Conservation (phyloP, 2,888 invertebrate species). For the Alloplasta piceator region DNA sequence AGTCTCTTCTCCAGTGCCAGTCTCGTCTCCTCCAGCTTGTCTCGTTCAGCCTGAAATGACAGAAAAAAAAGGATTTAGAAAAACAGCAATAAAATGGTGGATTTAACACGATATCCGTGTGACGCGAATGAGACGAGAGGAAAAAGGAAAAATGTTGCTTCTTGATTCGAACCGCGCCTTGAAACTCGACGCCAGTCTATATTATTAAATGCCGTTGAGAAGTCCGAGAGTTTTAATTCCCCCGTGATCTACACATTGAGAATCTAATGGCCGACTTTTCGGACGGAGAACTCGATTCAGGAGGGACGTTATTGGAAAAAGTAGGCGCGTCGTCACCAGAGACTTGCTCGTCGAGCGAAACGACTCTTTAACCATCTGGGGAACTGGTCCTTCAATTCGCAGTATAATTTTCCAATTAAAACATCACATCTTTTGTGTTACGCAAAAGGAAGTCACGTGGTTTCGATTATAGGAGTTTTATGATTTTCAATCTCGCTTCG, state of each 20-base stretch:
- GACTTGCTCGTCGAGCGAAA: slow-evolving; percentile 38
- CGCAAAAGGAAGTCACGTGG: no score
- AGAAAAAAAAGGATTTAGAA: slow-evolving; percentile 13
- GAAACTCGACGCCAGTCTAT: slow-evolving; percentile 39
- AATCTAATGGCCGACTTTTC: slow-evolving; percentile 58
- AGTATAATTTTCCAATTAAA: neutral
- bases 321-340: slow-evolving; percentile 51
- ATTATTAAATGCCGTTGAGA: neutral
- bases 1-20: slow-evolving; percentile 84
- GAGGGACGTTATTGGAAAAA: slow-evolving; percentile 29
- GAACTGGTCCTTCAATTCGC: slow-evolving; percentile 18
- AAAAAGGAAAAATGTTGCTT: neutral
- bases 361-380: slow-evolving; percentile 29
- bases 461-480: no score
- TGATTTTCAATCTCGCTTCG: no score
- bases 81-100: neutral
- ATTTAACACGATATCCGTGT: neutral
- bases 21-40: slow-evolving; percentile 85
- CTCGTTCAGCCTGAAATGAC: slow-evolving; percentile 85
- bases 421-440: no score
- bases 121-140: slow-evolving; percentile 13
- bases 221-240: neutral
- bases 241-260: neutral
- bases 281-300: slow-evolving; percentile 50
- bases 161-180: slow-evolving; percentile 46